Percentiles rank a stretch among this genome's conserved stretches.
Conservation (phyloP, 2,113 vertebrate genomes). For the Catharus bicknelli region DNA sequence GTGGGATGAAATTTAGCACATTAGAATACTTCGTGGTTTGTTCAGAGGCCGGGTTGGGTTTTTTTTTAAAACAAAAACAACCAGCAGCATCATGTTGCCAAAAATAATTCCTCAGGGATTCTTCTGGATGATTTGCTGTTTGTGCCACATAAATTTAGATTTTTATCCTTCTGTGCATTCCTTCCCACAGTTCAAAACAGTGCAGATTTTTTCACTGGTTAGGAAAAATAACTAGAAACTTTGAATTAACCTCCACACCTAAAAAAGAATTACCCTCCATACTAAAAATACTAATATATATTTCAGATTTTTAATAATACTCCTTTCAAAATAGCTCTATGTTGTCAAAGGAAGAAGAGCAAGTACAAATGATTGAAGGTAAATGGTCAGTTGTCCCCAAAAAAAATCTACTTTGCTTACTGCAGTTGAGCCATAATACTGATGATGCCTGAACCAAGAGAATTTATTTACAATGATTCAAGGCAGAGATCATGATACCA, state of each 20-base stretch:
- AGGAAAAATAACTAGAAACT: background rate
- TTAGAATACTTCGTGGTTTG: background rate
- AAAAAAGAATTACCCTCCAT: too few species aligned
- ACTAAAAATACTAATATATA: background rate
- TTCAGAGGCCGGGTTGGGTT: background rate
- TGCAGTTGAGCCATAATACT: background rate
- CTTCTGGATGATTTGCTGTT: background rate
- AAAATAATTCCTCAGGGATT: background rate
- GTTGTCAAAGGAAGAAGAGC: background rate
- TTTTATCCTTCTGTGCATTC: background rate
- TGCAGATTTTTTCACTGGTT: background rate
- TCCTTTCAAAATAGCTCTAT: background rate
- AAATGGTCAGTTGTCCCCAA: conserved; percentile 8
- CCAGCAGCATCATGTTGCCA: background rate
- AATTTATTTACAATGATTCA: background rate
- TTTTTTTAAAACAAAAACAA: background rate
- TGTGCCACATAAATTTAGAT: background rate
- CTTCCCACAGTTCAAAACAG: background rate
- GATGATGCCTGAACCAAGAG: background rate
- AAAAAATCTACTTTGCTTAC: background rate
- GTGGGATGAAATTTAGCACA: background rate
- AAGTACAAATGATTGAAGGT: background rate
- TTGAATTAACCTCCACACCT: background rate
- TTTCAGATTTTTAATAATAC: background rate
- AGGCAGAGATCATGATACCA: background rate